Conservation (phyloP, 1,140 invertebrate species). For the Ips typographus region DNA sequence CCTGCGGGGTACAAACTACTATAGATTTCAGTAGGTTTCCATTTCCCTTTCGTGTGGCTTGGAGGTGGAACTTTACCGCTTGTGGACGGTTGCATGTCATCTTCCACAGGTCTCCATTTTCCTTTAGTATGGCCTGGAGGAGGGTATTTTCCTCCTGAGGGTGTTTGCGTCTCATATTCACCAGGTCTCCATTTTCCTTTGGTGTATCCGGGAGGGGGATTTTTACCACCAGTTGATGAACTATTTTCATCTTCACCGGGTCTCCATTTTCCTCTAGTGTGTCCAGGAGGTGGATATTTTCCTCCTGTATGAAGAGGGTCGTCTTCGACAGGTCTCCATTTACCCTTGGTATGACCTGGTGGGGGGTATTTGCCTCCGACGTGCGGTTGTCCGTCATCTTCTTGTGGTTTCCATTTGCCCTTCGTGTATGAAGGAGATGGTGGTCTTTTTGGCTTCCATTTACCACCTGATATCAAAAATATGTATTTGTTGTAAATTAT, state of each 20-base stretch:
- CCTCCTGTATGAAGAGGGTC: neutral
- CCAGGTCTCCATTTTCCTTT: constrained; percentile 68
- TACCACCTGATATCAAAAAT: constrained; percentile 16
- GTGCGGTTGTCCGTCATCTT: constrained; percentile 27
- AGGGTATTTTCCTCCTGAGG: constrained; percentile 19
- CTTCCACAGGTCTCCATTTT: constrained; percentile 41
- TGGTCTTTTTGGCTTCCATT: constrained; percentile 43
- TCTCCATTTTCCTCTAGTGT: constrained; percentile 75
- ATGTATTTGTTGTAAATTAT: neutral
- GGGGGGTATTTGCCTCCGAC: constrained; percentile 56
- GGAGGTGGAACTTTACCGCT: constrained; percentile 39
- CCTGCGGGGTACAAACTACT: too few species aligned
- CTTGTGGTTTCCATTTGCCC: constrained; percentile 65
- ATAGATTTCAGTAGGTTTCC: neutral
- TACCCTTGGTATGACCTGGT: constrained; percentile 23
- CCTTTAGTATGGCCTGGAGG: constrained; percentile 43
- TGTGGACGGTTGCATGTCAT: constrained; percentile 55
- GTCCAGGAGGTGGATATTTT: constrained; percentile 51
- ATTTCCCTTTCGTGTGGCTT: constrained; percentile 48
- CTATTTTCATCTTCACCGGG: constrained; percentile 34
- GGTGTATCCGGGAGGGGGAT: constrained; percentile 54
- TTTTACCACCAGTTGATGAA: constrained; percentile 27
- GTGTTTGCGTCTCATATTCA: neutral
- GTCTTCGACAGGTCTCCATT: constrained; percentile 10
- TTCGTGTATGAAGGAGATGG: constrained; percentile 65